A percentile compares a stretch with the other conserved stretches of the same genome.
These are phyloP conservation scores for Erythrocercus mccallii DNA, from an alignment of 2,113 vertebrate genomes.

Conservation along the genomic window DNA sequence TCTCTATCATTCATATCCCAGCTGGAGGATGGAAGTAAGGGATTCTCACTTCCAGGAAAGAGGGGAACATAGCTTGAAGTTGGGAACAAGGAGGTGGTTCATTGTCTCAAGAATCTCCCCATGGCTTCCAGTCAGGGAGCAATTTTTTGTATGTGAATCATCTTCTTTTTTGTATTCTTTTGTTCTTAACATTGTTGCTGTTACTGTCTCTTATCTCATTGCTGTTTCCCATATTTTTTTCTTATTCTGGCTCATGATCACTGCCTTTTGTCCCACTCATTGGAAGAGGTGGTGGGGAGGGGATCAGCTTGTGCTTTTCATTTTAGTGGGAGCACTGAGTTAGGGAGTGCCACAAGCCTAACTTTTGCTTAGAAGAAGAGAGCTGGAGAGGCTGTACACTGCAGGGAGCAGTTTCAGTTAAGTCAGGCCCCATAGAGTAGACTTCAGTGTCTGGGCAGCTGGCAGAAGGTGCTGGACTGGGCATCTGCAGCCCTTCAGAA, in stretches of 20 bases:
- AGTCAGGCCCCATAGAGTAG: rapidly evolving
- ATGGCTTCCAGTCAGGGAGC: neutral
- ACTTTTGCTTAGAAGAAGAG: neutral
- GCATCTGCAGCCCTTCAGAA: neutral
- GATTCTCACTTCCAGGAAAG: neutral
- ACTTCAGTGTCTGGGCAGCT: rapidly evolving
- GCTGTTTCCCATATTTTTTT: neutral
- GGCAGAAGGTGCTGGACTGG: neutral
- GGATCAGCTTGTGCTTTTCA: rapidly evolving
- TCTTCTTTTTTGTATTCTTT: neutral
- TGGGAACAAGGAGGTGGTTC: neutral
- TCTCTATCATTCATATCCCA: rapidly evolving
- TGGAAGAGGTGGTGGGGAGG: too few species aligned
- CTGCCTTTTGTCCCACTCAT: neutral
- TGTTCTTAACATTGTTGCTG: neutral
- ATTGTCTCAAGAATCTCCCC: neutral
- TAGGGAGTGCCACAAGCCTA: neutral
- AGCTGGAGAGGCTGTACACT: rapidly evolving
- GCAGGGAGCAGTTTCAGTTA: neutral
- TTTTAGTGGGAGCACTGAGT: neutral
- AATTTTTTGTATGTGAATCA: neutral
- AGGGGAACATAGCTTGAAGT: rapidly evolving
- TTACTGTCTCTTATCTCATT: neutral
- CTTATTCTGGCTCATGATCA: neutral
- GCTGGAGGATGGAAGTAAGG: rapidly evolving